Conservation (phyloP, 2,113 vertebrate genomes). For the Probosciger aterrimus region DNA sequence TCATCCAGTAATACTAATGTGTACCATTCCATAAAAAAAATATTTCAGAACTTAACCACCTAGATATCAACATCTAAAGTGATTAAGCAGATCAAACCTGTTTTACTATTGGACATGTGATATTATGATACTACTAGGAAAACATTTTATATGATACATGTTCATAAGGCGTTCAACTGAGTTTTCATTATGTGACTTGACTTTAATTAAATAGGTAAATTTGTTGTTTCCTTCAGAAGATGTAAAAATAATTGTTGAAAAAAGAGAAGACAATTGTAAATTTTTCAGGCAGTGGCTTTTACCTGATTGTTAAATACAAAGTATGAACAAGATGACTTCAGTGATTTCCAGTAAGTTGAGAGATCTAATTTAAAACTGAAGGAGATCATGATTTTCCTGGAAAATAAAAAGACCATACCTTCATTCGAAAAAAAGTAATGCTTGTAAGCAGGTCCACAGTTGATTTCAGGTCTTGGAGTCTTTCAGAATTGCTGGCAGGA, state of each 20-base stretch:
- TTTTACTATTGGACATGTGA: not conserved
- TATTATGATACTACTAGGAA: not conserved
- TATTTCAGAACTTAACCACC: not conserved
- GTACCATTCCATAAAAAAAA: not conserved
- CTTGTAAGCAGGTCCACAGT: conserved; percentile 96
- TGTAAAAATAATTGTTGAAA: not conserved
- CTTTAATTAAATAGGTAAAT: not conserved
- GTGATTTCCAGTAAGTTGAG: not conserved
- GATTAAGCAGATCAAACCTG: not conserved
- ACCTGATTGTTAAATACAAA: not conserved
- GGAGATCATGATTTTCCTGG: not conserved
- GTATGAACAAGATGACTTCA: not conserved
- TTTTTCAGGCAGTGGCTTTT: not conserved
- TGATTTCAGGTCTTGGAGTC: conserved; percentile 94
- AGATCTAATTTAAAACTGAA: not conserved
- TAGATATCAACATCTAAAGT: not conserved
- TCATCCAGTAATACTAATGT: not conserved
- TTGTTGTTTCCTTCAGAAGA: not conserved
- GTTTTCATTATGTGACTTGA: not conserved
- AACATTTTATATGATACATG: not conserved
- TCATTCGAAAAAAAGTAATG: conserved; percentile 98
- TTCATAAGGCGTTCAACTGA: not conserved
- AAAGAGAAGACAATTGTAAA: not conserved
- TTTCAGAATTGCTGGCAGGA: conserved; percentile 90
- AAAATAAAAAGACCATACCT: conserved; percentile 76